Base-by-base conservation (phyloP, 2,797 vertebrate genomes). In the Thaleichthys pacificus region DNA sequence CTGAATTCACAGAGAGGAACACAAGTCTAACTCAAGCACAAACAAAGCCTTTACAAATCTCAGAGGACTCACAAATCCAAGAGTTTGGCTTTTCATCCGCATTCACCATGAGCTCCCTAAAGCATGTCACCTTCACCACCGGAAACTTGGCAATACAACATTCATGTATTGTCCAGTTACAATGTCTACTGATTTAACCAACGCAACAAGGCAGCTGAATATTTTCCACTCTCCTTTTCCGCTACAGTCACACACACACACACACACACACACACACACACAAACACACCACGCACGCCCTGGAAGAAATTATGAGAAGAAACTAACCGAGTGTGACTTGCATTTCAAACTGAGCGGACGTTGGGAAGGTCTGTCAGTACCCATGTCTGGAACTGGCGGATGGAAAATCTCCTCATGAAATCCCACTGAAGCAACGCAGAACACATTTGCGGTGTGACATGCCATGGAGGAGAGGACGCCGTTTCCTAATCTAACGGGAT, bases 21-120 rank as follows among this genome's bases (percentile, higher is more conserved):
- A 19, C 57, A 61, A 21, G 68, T 49, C n/a, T 70, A 80, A 75
- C 69, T 83, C 54, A 72, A 73, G 75, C 58, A 69, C 49, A 81
- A 86, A 84, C 82, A 83, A 80, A 67, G 62, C 64, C 30, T 73
- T 71, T 71, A 28, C 68, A 82, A 86, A 75, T 85, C 82, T 72
- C 67, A 42, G 64, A 81, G 80, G 77, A 87, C 72, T 69, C 70
- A 62, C 81, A 87, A 78, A 88, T 84, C 80, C 82, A 79, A 77
- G 58, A 67, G 69, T 83, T 79, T 84, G 79, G 80, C n/a, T 32
- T 77, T 73, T 82, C 15, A 56, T 70, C 67, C 30, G 71, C 21
- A 78, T 74, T 71, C 64, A 77, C 73, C 74, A 62, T 54, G 49
- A 24, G 61, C 8, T 70, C 64, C 62, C 66, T 69, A 74, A 70